Evolutionary conservation across 2,888 invertebrate species (phyloP).

Genomic region (Xestobium rufovillosum): DNA sequence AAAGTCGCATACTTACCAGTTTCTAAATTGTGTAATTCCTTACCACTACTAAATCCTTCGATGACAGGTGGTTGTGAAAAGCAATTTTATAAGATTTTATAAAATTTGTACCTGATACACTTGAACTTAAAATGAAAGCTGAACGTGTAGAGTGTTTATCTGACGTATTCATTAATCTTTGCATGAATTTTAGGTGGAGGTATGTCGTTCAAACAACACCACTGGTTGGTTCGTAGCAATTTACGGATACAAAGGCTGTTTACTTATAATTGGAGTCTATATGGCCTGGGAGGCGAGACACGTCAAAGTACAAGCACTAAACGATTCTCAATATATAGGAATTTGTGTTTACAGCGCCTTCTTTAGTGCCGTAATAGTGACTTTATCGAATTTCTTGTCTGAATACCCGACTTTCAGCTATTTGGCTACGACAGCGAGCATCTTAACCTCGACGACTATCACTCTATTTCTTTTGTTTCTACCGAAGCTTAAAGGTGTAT

Average conservation of each 20-base stretch:
- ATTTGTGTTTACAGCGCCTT: constrained; percentile 90
- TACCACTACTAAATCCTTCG: too few species aligned
- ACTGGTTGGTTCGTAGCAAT: constrained; percentile 85
- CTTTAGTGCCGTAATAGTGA: constrained; percentile 79
- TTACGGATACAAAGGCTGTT: constrained; percentile 83
- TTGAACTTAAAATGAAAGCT: too few species aligned
- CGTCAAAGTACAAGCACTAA: constrained; percentile 84
- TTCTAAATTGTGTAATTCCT: too few species aligned
- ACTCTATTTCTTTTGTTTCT: constrained; percentile 79
- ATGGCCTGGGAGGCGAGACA: constrained; percentile 95
- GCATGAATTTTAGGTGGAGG: constrained; percentile 71
- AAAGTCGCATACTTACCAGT: too few species aligned
- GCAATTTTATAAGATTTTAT: too few species aligned
- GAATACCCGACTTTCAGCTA: constrained; percentile 75
- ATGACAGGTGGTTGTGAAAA: too few species aligned
- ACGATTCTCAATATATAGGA: constrained; percentile 90
- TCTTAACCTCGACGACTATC: constrained; percentile 78
- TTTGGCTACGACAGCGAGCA: constrained; percentile 73
- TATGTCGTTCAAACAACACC: constrained; percentile 80
- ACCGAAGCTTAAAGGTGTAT: constrained; percentile 73
- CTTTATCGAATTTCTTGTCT: constrained; percentile 79
- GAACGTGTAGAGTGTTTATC: too few species aligned
- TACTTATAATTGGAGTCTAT: constrained; percentile 83
- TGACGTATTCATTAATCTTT: too few species aligned
- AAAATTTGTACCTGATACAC: too few species aligned